A percentile compares a stretch with the other conserved stretches of the same genome.
Evolutionary conservation across 2,888 invertebrate genomes (phyloP).

Genomic region (Tipula vernalis): DNA sequence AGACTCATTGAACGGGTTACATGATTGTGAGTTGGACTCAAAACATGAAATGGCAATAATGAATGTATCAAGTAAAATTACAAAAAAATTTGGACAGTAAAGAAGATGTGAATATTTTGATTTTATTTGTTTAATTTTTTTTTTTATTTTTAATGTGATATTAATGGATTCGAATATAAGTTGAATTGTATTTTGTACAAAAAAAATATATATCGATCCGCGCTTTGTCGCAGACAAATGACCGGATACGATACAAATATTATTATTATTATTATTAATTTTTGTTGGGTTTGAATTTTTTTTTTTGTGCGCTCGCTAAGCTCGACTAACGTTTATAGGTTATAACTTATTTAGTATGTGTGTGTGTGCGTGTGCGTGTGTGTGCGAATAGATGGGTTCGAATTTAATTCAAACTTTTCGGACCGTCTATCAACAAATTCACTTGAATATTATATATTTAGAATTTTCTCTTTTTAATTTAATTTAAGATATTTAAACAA

Average conservation of each 20-base stretch:
- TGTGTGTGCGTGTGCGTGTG: background rate
- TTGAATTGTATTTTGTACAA: background rate
- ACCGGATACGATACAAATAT: background rate
- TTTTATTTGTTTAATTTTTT: background rate
- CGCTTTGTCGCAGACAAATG: background rate
- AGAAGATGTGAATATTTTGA: background rate
- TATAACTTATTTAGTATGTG: background rate
- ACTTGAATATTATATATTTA: background rate
- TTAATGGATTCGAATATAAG: background rate
- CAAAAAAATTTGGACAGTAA: conserved; percentile 32
- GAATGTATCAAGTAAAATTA: conserved; percentile 36
- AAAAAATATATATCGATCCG: background rate
- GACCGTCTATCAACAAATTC: background rate
- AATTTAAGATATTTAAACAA: background rate
- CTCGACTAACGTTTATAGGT: background rate
- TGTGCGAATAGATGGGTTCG: background rate
- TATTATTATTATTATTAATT: background rate
- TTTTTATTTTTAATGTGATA: background rate
- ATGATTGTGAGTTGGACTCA: conserved; percentile 46
- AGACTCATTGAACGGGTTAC: conserved; percentile 70
- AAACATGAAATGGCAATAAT: conserved; percentile 37
- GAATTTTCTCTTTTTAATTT: background rate
- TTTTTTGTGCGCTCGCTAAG: background rate
- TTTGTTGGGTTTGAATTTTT: background rate
- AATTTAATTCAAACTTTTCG: background rate